A percentile compares a stretch with the other conserved stretches of the same genome.
Conservation (phyloP, 2,888 invertebrate genomes). For the Troides aeacus region DNA sequence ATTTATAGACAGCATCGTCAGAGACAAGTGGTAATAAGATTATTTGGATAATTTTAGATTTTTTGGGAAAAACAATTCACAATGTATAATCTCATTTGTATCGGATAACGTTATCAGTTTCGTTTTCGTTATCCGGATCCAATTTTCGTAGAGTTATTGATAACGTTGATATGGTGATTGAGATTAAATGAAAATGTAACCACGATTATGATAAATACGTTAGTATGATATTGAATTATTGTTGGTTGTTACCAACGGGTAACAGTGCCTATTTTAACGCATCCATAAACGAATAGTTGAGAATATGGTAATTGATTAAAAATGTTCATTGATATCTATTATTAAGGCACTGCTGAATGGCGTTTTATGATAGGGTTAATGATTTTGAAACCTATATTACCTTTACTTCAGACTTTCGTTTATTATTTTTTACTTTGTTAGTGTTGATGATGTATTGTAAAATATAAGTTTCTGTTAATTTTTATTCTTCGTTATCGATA, state of each 20-base stretch:
- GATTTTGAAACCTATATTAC: no score
- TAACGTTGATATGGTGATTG: conserved; percentile 1
- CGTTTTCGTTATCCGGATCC: not conserved
- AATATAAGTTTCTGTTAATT: no score
- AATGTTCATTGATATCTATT: not conserved
- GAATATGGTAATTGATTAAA: not conserved
- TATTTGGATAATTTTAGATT: not conserved
- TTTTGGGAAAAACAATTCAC: not conserved
- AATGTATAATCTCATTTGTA: conserved; percentile 5
- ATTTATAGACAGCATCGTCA: conserved; percentile 57
- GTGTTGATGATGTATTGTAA: no score
- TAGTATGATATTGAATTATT: conserved; percentile 8
- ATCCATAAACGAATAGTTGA: not conserved
- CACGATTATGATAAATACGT: not conserved
- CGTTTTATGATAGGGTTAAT: no score
- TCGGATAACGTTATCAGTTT: conserved; percentile 3
- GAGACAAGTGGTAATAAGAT: conserved; percentile 39
- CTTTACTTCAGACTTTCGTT: no score
- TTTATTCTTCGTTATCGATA: no score
- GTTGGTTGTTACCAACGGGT: conserved; percentile 16
- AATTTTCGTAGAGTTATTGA: not conserved
- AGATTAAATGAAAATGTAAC: not conserved
- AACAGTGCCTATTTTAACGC: not conserved
- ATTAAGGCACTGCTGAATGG: not conserved
- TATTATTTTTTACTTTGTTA: no score